phyloP scores from a whole-genome alignment of 2,113 vertebrate species.

The Apistogramma diplotaenia region DNA sequence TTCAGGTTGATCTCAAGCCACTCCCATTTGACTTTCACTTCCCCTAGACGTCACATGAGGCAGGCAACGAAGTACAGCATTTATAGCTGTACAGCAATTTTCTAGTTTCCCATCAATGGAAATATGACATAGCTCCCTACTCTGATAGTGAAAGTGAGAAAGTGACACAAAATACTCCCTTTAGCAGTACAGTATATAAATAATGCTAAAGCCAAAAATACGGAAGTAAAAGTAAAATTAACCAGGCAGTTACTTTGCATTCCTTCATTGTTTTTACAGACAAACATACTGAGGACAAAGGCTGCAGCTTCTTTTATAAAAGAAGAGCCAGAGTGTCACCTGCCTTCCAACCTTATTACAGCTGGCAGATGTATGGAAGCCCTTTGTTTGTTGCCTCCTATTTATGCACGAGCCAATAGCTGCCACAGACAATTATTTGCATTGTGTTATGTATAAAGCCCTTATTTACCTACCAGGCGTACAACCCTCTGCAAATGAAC shows the following conservation, averaged over 20 bases:
- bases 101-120: neutral
- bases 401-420: neutral
- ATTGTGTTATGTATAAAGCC: neutral
- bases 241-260: neutral
- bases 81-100: neutral
- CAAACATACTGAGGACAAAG: neutral
- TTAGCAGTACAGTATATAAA: too few relatives aligned
- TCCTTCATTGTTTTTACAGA: neutral
- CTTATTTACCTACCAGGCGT: neutral
- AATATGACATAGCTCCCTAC: neutral
- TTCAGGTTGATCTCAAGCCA: neutral
- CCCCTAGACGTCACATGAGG: neutral
- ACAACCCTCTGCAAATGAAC: neutral
- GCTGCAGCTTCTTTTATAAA: neutral
- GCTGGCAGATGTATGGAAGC: slow-evolving; percentile 10
- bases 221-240: neutral
- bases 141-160: neutral
- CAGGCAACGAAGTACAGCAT: neutral
- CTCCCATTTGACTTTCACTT: slow-evolving; percentile 22
- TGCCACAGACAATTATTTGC: neutral
- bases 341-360: neutral
- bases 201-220: too few relatives aligned
- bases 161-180: too few relatives aligned
- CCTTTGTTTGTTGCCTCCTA: neutral
- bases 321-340: neutral